Conservation (phyloP, 30 jellyfish, hydroid and myxozoan species). For the Aurelia sp. region DNA sequence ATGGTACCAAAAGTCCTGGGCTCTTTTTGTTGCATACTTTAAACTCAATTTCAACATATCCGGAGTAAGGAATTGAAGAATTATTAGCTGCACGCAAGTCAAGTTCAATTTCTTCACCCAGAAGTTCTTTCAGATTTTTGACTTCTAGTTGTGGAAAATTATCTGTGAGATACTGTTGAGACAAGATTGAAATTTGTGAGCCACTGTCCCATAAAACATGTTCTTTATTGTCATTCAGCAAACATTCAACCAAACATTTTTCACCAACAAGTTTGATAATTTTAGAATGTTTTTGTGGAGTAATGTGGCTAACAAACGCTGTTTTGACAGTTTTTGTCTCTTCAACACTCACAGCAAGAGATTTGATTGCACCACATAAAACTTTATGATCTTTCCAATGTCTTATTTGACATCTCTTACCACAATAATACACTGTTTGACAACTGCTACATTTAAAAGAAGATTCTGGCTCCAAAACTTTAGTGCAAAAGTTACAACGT, state of each 20-base stretch:
- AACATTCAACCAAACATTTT: slow-evolving; percentile 14
- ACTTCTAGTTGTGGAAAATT: slow-evolving; percentile 8
- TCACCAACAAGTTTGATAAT: slow-evolving; percentile 25
- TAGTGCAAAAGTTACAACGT: slow-evolving; percentile 12
- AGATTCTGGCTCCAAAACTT: not conserved
- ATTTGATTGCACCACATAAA: no score
- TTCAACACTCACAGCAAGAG: not conserved
- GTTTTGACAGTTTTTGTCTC: not conserved
- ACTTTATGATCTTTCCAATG: no score
- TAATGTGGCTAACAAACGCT: slow-evolving; percentile 3
- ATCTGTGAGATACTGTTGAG: slow-evolving; percentile 6
- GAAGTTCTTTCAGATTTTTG: slow-evolving; percentile 1
- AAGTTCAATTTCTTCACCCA: not conserved
- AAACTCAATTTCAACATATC: slow-evolving; percentile 30
- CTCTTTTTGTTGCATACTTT: not conserved
- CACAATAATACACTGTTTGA: not conserved
- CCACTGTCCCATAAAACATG: slow-evolving; percentile 58
- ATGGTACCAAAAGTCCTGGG: slow-evolving; percentile 7
- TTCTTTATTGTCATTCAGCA: not conserved
- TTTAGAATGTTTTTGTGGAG: slow-evolving; percentile 27
- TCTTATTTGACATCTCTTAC: no score
- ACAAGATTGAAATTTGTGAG: slow-evolving; percentile 47
- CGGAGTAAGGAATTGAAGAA: slow-evolving; percentile 8
- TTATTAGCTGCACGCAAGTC: slow-evolving; percentile 15
- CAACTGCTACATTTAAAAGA: slow-evolving; percentile 25